Percentiles rank a stretch among this genome's conserved stretches.
These are phyloP conservation scores for Drosophila mayri DNA, from an alignment of 1,140 invertebrate genomes.

Conservation along the genomic window DNA sequence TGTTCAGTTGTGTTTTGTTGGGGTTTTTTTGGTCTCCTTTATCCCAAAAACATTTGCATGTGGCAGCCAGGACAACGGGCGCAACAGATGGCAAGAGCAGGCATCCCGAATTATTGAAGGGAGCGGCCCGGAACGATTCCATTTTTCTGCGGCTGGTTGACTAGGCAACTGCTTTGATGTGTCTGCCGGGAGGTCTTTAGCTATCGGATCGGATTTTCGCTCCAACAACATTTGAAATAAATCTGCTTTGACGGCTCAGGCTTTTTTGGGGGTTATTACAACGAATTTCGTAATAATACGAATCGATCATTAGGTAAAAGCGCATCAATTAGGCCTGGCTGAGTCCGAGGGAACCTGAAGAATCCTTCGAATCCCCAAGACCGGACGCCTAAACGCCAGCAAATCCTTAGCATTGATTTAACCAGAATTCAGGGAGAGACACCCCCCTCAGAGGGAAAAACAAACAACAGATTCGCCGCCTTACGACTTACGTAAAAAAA, in stretches of 20 bases:
- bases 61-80: slow-evolving; percentile 46
- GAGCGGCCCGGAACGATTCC: slow-evolving; percentile 13
- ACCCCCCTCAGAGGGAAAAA: neutral
- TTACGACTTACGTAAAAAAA: slow-evolving; percentile 58
- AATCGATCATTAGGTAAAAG: slow-evolving; percentile 38
- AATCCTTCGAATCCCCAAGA: slow-evolving; percentile 5
- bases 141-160: slow-evolving; percentile 41
- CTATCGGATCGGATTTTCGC: slow-evolving; percentile 41
- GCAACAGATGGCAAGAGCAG: slow-evolving; percentile 40
- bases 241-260: slow-evolving; percentile 32
- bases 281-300: slow-evolving; percentile 2
- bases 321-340: slow-evolving; percentile 42
- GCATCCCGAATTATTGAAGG: slow-evolving; percentile 19
- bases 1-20: slow-evolving; percentile 8
- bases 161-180: slow-evolving; percentile 49
- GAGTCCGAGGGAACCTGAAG: neutral
- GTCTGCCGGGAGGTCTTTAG: slow-evolving; percentile 13
- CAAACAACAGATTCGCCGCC: slow-evolving; percentile 31
- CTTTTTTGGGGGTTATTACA: slow-evolving; percentile 30
- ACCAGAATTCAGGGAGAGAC: slow-evolving; percentile 19
- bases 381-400: slow-evolving; percentile 42
- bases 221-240: slow-evolving; percentile 31
- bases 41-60: slow-evolving; percentile 45
- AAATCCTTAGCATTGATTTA: slow-evolving; percentile 67
- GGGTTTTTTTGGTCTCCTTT: slow-evolving; percentile 21